A percentile compares a stretch with the other conserved stretches of the same genome.
Evolutionary conservation across 2,113 vertebrate species (phyloP).

Genomic region (Semicossyphus pulcher): DNA sequence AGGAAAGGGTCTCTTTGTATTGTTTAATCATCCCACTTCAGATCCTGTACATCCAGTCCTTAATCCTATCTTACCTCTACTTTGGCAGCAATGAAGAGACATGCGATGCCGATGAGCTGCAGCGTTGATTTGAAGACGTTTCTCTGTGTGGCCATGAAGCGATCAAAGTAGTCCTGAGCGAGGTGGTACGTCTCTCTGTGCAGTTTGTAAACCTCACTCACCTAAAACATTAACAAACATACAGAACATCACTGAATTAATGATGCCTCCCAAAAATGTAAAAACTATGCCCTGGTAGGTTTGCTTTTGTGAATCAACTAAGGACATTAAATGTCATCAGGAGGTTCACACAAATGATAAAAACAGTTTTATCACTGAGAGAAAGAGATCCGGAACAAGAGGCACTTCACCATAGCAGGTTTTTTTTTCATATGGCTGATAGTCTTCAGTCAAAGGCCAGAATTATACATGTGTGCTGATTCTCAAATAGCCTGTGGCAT

Average conservation of each 20-base stretch:
- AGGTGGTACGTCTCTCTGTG: conserved; percentile 97
- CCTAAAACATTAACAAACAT: conserved; percentile 77
- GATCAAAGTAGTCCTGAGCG: conserved; percentile 96
- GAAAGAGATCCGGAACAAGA: too few relatives aligned
- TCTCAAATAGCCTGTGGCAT: too few relatives aligned
- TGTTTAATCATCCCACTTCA: too few relatives aligned
- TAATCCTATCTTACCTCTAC: conserved; percentile 85
- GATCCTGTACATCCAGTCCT: background rate
- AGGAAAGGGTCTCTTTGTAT: too few relatives aligned
- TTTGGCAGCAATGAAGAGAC: conserved; percentile 96
- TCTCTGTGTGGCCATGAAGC: conserved; percentile 95
- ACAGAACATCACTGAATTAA: background rate
- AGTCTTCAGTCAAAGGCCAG: too few relatives aligned
- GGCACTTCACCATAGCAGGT: too few relatives aligned
- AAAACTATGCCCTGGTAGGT: background rate
- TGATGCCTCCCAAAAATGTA: too few relatives aligned
- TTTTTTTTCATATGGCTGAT: too few relatives aligned
- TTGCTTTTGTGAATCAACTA: background rate
- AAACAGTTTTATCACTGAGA: too few relatives aligned
- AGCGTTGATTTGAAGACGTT: conserved; percentile 91
- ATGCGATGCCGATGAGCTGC: conserved; percentile 95
- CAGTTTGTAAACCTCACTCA: conserved; percentile 95
- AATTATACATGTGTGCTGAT: too few relatives aligned
- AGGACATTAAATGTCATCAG: too few relatives aligned
- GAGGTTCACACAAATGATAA: background rate